Evolutionary conservation across 2,888 invertebrate species (phyloP), one percentile per base, ranked within the genome.

Genomic region (Chromoteleia sp.): DNA sequence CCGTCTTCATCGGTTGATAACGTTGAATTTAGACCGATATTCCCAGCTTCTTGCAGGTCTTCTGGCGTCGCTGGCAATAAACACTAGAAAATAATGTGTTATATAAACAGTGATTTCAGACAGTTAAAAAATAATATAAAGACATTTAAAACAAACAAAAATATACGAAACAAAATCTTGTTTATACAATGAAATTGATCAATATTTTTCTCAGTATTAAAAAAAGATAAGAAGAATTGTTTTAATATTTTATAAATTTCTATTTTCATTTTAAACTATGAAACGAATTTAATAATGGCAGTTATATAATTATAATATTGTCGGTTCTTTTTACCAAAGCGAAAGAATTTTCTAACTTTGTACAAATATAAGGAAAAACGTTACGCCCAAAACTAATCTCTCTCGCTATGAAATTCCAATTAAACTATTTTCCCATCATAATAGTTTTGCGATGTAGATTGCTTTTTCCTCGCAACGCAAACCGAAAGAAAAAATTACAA

Each of bases 21-120:
- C n/a, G 86, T 86, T 33, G 89, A 86, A 75, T 86, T 88, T 10
- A 86, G 50, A 36, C 84, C 92, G 75, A 95, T 94, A 89, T 95
- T 94, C 0, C 95, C 95, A 33, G 94, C 94, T 73, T 93, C 93
- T 87, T 94, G 93, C 39, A 95, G 91, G 90, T 95, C 95, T 85
- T 95, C 95, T 0, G 95, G 95, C 6, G 95, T 95, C 0, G 95
- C 95, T 0, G 95, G 95, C 6, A 95, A 94, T 84, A 96, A 88
- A 93, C 95, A 94, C 94, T 95, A 85, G 15, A 82, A 78, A 81
- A 77, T 56, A 71, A 78, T 39, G 33, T 36, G 15, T 48, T 63
- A 17, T 48, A 33, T 41, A 41, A 63, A 73, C n/a, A n/a, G 33
- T 7, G 19, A 36, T 50, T 52, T 30, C 48, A 59, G 8, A 19